These are phyloP conservation scores for Polia nebulosa DNA, from an alignment of 2,888 invertebrate species.

Conservation along the genomic window DNA sequence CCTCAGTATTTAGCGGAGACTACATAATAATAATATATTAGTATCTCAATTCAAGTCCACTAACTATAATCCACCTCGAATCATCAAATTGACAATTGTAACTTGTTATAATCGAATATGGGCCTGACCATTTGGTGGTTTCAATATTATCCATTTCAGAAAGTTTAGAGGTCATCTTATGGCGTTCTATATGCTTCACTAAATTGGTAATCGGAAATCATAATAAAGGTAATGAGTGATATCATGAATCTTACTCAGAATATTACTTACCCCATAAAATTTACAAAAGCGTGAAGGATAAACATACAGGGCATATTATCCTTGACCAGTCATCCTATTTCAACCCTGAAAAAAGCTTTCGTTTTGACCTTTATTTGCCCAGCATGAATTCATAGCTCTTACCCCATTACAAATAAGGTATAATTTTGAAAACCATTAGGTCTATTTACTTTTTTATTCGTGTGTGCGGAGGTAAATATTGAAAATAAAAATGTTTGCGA, in stretches of 20 bases:
- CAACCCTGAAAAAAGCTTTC: conserved; percentile 57
- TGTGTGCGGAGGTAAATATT: conserved; percentile 65
- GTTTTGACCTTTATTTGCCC: conserved; percentile 33
- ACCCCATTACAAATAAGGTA: conserved; percentile 10
- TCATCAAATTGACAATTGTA: too few species aligned
- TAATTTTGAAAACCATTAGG: conserved; percentile 24
- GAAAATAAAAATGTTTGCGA: conserved; percentile 71
- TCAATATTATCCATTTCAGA: neutral
- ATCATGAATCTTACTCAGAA: neutral
- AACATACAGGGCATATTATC: conserved; percentile 46
- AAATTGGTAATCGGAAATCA: neutral
- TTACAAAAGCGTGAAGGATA: conserved; percentile 38
- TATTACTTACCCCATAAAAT: conserved; percentile 15
- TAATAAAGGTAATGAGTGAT: too few species aligned
- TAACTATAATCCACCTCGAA: too few species aligned
- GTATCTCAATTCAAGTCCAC: too few species aligned
- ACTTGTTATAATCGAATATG: too few species aligned
- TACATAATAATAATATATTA: too few species aligned
- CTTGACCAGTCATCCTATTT: conserved; percentile 56
- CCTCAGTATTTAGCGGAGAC: neutral
- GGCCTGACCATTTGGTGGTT: too few species aligned
- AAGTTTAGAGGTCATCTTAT: neutral
- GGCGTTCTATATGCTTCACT: neutral
- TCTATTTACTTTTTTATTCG: conserved; percentile 56
- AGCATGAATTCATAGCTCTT: conserved; percentile 27